Evolutionary conservation across 2,888 invertebrate species (phyloP), one percentile per base, ranked within the genome.

Genomic region (Emesis russula): DNA sequence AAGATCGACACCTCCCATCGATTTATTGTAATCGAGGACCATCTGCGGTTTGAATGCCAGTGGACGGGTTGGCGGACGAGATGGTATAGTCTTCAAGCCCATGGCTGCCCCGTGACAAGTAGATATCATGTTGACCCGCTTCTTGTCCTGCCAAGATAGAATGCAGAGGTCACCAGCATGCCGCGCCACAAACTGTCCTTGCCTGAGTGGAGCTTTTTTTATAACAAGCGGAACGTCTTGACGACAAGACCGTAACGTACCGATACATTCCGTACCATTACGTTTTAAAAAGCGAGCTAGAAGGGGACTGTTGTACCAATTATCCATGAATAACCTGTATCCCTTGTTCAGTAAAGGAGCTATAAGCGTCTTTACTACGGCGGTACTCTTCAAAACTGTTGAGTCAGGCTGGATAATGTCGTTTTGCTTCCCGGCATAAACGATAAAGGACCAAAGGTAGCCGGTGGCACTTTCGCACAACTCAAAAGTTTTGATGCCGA

Each of bases 401-500:
- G 36, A 25, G 25, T 25, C 36, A 36, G 36, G 2, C 25, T 25
- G 25, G 25, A 25, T 25, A 25, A 25, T 25, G 25, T 25, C 25
- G 25, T 0, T 58, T 13, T 73, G 68, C n/a, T 68, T 76, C 2
- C 77, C 80, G 4, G 53, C 48, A 18, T 86, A 87, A 7, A 91
- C 76, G 11, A 84, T 73, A 71, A 90, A 88, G 1, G 86, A 89
- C 89, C 85, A 86, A 15, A 88, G 68, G 70, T 87, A 87, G 2
- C 83, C 92, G 0, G 89, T 92, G 36, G 73, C 63, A 33, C 87
- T 86, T 71, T 95, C 94, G 33, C 93, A 93, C 0, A 95, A 86
- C 70, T 95, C 91, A 66, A 88, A 94, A 0, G 92, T 91, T 80
- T 94, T 94, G 25, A 95, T 92, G 1, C 93, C 93, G 25, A 79